A percentile compares a stretch with the other conserved stretches of the same genome.
phyloP scores from a whole-genome alignment of 2,113 vertebrate genomes.

The Ochotona princeps region DNA sequence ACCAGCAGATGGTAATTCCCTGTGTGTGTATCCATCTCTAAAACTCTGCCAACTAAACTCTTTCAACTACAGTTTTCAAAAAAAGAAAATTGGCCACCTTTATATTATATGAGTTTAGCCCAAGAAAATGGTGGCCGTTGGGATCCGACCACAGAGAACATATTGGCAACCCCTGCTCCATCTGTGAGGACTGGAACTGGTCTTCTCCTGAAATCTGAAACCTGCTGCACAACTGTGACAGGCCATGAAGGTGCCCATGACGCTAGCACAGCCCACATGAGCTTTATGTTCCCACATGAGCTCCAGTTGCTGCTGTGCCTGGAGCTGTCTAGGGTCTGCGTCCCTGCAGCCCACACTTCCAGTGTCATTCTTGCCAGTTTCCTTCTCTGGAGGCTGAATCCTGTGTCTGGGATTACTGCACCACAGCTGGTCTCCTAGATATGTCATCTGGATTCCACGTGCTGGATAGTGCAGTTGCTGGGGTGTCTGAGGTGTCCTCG shows the following conservation, averaged over 20 bases:
- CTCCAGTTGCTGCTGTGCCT: neutral
- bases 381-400: neutral
- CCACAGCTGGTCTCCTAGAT: neutral
- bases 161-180: neutral
- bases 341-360: neutral
- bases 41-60: no score
- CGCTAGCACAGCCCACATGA: neutral
- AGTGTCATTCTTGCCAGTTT: neutral
- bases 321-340: neutral
- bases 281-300: neutral
- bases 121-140: neutral
- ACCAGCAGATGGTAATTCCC: no score
- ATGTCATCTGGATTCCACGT: slow-evolving; percentile 37
- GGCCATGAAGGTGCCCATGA: neutral
- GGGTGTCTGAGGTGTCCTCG: neutral
- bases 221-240: rapidly evolving
- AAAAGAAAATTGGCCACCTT: neutral
- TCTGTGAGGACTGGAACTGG: neutral
- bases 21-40: no score
- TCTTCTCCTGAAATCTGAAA: neutral
- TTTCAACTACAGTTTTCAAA: no score
- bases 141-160: neutral
- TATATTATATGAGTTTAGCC: neutral
- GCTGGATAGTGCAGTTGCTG: neutral
- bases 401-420: neutral